A percentile compares a stretch with the other conserved stretches of the same genome.
Conservation (phyloP, 2,888 invertebrate species). For the Acanthococcus lagerstroemiae region DNA sequence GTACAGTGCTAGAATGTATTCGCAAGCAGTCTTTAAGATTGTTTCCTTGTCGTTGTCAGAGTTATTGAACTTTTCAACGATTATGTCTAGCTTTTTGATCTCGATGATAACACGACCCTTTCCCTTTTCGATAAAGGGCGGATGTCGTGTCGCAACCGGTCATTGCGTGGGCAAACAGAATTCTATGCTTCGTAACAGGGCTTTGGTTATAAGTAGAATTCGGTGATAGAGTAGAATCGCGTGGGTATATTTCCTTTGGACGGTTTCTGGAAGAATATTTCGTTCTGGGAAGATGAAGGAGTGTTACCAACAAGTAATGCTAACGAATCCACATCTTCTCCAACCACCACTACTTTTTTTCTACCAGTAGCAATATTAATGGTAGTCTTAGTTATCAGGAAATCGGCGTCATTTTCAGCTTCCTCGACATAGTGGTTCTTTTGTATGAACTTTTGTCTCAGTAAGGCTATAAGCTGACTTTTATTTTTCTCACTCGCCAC, state of each 20-base stretch:
- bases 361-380: too few relatives aligned
- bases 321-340: background rate
- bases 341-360: background rate
- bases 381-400: too few relatives aligned
- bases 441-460: too few relatives aligned
- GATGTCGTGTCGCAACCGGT: slow-evolving; percentile 21
- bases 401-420: too few relatives aligned
- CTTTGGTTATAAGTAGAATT: background rate
- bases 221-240: background rate
- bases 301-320: background rate
- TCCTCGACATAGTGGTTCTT: too few relatives aligned
- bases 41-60: background rate
- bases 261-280: background rate
- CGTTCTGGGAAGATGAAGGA: background rate
- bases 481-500: too few relatives aligned
- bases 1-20: background rate
- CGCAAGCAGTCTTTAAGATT: background rate
- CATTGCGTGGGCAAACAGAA: slow-evolving; percentile 8
- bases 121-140: slow-evolving; percentile 7
- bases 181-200: background rate
- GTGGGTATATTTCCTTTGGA: background rate
- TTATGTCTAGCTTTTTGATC: background rate
- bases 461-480: too few relatives aligned
- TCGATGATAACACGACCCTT: background rate
- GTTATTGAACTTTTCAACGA: background rate